Base-by-base conservation (phyloP, 2,888 invertebrate species). In the Rhingia rostrata region DNA sequence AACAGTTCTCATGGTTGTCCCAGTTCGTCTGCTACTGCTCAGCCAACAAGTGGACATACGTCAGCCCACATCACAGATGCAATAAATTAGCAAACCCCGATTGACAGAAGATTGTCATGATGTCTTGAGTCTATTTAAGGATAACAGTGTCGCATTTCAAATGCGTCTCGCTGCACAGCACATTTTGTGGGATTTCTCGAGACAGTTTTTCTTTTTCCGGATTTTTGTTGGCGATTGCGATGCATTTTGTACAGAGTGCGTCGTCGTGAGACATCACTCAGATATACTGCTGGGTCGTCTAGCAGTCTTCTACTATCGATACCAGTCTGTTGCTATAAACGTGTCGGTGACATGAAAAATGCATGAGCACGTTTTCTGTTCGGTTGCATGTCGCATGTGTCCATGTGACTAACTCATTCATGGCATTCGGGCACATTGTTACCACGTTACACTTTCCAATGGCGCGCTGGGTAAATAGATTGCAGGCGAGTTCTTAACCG, bases 21-120 rank as follows among this genome's bases (percentile, higher is more conserved):
- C 69, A 80, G 69, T 81, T 81, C 60, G 70, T 63, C 64, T 67
- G 73, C 70, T 22, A 22, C 22, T 70, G 56, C 51, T 41, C 41
- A 41, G 14, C 47, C 10, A 67, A 35, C 33, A 22, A 37, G 32
- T 61, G n/a, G 14, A n/a, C 54, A 49, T 10, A 58, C 6, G 53
- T 10, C 78, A 69, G 64, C 79, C 79, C 63, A 83, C 83, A 56
- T 67, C 30, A 14, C 37, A 60, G 51, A 51, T 33, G 49, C 72
- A 72, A 82, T 82, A 82, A 82, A 82, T 79, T 74, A 83, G 63
- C 56, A 58, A 79, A 53, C 22, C 22, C 22, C 83, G 73, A 83
- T 83, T 83, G 83, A 83, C 83, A 79, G 56, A 58, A 79, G 83
- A 79, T 83, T 74, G 83, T 83, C 73, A 58, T 37, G 63, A 74